phyloP scores from a whole-genome alignment of 2,113 vertebrate species.

The Ornithorhynchus anatinus region DNA sequence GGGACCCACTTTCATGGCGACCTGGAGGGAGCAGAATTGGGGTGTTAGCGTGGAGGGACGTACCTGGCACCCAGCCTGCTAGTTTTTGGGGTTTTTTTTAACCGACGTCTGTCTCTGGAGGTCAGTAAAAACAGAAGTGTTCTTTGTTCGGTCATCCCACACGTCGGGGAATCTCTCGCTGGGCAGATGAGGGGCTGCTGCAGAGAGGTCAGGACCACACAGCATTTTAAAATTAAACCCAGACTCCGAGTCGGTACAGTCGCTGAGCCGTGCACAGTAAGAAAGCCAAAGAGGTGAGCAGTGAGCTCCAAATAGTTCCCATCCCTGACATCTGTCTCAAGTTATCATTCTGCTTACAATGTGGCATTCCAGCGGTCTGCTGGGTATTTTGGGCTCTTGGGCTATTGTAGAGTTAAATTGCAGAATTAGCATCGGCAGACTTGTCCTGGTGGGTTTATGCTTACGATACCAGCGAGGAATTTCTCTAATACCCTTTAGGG shows the following conservation, averaged over 20 bases:
- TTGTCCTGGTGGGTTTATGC: accelerated
- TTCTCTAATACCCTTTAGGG: not conserved
- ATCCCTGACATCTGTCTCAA: not conserved
- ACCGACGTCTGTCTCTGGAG: not conserved
- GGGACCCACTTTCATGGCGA: too few relatives aligned
- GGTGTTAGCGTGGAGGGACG: too few relatives aligned
- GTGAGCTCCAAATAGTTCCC: not conserved
- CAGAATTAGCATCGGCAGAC: not conserved
- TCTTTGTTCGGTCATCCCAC: not conserved
- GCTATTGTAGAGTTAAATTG: not conserved
- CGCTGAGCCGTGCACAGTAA: not conserved
- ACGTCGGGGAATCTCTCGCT: not conserved
- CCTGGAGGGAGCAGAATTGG: too few relatives aligned
- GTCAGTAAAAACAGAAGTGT: not conserved
- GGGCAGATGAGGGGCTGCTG: accelerated
- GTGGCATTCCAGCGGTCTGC: not conserved
- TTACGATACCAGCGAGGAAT: not conserved
- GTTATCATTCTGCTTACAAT: not conserved
- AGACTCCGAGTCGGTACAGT: not conserved
- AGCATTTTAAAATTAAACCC: not conserved
- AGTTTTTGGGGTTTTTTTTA: too few relatives aligned
- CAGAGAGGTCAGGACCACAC: accelerated
- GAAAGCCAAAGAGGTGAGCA: not conserved
- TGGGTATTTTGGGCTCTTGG: accelerated
- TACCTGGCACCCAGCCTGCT: too few relatives aligned